These are phyloP conservation scores for Centruroides vittatus DNA, from an alignment of 1,140 invertebrate genomes.

Conservation along the genomic window DNA sequence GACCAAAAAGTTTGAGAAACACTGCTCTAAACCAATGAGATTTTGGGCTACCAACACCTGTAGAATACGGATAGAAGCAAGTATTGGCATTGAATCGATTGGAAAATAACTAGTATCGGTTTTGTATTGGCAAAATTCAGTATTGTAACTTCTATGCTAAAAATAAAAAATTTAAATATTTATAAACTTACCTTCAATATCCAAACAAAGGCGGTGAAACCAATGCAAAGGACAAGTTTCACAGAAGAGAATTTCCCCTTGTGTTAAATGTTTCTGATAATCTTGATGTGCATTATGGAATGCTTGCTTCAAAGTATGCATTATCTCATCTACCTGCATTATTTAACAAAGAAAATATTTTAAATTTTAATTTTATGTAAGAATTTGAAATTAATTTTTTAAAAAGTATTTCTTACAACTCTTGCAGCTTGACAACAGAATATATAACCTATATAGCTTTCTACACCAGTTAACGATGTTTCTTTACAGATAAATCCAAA, in stretches of 20 bases:
- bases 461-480: constrained; percentile 28
- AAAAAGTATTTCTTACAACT: constrained; percentile 16
- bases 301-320: constrained; percentile 62
- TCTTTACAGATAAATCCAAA: constrained; percentile 54
- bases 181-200: constrained; percentile 50
- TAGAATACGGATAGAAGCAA: too few species aligned
- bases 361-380: background rate
- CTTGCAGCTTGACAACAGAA: constrained; percentile 73
- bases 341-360: background rate
- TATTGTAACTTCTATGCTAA: too few species aligned
- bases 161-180: too few species aligned
- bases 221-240: constrained; percentile 92
- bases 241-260: constrained; percentile 32
- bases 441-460: constrained; percentile 63
- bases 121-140: too few species aligned
- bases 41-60: too few species aligned
- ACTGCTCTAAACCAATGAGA: too few species aligned
- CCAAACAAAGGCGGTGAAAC: constrained; percentile 75
- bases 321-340: constrained; percentile 34
- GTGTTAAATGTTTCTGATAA: constrained; percentile 27
- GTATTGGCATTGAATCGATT: too few species aligned
- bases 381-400: background rate
- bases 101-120: too few species aligned
- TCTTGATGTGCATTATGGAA: constrained; percentile 49
- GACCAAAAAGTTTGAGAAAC: too few species aligned